Base-by-base conservation (phyloP, 2,888 invertebrate genomes). In the Agrypnus murinus region DNA sequence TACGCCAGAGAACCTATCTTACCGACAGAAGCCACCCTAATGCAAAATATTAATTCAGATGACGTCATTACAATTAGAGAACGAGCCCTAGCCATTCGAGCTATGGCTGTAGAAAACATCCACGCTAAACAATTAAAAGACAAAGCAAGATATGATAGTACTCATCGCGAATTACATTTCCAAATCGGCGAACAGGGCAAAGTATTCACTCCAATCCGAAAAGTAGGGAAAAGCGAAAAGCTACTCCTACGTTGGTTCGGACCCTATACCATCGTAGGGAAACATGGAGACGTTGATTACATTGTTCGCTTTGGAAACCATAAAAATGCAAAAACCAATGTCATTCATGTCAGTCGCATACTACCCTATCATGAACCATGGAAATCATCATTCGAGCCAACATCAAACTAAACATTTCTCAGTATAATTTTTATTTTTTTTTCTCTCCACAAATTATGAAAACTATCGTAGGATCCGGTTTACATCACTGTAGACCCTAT, bases 1-100 rank as follows among this genome's bases (percentile, higher is more conserved):
- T 78, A 77, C 45, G 78, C 73, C 5, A 48, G 77, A 15, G 62
- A 77, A 38, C 64, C 76, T 0, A 59, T 70, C 0, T 55, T 75
- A 36, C 77, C 79, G 1, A 73, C 75, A 15, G 75, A 77, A 38
- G 38, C 38, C 2, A n/a, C 38, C 8, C 8, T 38, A 7, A 38
- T 2, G 2, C 38, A 38, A 7, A 38, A 2, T 2, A n/a, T 38
- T 38, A 2, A 7, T 2, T 38, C n/a, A 38, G 38, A 38, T 2
- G 38, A 38, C 9, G 8, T 38, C 2, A 2, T 4, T 2, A 38
- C 9, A 2, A 38, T 38, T 4, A 2, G 38, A 2, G 38, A 38
- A 4, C 38, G 38, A 3, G 25, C 25, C 2, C 25, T 25, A 25
- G 25, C 25, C 25, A 25, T 25, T 25, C 25, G 25, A 25, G 25